phyloP scores from a whole-genome alignment of 2,797 vertebrate species.

The Molossus alvarezi region DNA sequence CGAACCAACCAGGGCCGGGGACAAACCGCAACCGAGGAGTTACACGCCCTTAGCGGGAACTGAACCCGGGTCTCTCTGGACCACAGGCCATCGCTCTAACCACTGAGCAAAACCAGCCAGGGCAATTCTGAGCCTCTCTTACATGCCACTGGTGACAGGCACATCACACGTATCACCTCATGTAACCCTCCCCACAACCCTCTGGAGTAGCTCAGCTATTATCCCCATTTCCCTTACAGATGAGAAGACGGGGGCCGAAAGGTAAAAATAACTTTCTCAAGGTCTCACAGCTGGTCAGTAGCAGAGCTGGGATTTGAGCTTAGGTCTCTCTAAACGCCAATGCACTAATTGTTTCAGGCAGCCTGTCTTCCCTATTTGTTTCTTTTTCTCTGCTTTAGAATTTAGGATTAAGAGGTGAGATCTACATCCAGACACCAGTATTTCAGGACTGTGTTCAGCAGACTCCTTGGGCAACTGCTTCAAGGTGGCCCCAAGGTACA shows the following conservation, averaged over 20 bases:
- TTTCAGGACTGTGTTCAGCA: neutral
- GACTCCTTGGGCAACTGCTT: neutral
- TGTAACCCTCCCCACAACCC: neutral
- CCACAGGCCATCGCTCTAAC: too few species aligned
- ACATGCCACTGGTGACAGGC: neutral
- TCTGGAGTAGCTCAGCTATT: neutral
- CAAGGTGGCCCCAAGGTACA: neutral
- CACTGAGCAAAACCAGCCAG: too few species aligned
- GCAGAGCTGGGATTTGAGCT: neutral
- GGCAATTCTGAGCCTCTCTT: neutral
- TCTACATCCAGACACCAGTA: neutral
- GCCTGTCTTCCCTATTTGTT: neutral
- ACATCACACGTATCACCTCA: neutral
- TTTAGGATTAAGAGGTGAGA: neutral
- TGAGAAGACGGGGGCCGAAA: neutral
- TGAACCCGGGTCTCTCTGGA: too few species aligned
- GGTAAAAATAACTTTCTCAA: neutral
- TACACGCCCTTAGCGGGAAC: too few species aligned
- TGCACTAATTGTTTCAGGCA: neutral
- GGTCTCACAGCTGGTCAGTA: neutral
- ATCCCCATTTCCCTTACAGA: neutral
- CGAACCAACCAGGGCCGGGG: too few species aligned
- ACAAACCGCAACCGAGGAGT: too few species aligned
- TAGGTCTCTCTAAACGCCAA: neutral
- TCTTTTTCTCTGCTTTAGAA: slow-evolving; percentile 42